Conservation (phyloP, 2,888 invertebrate genomes). For the Rotaria magnacalcarata region DNA sequence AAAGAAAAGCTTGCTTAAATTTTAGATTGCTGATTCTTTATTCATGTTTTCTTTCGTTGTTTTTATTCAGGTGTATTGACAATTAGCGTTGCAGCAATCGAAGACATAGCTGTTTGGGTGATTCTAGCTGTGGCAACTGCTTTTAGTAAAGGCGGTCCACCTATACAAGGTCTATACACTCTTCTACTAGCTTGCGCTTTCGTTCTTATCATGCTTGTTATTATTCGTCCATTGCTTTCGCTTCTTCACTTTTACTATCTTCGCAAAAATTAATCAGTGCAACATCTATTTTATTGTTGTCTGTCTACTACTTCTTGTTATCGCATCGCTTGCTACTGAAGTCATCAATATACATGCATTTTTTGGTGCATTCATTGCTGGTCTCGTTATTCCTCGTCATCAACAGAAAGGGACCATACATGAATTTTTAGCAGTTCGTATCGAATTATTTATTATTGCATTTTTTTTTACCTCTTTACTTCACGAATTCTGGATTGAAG, state of each 20-base stretch:
- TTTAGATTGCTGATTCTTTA: too few species aligned
- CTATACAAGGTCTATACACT: neutral
- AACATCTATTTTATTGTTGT: neutral
- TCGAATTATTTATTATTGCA: too few species aligned
- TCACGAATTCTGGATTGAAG: too few species aligned
- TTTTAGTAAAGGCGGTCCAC: neutral
- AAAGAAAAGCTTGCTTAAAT: too few species aligned
- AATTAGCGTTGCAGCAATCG: constrained; percentile 22
- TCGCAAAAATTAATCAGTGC: neutral
- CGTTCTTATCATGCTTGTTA: neutral
- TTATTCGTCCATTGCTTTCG: neutral
- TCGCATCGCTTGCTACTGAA: neutral
- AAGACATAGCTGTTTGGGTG: constrained; percentile 19
- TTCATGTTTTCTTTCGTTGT: too few species aligned
- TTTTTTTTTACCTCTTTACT: too few species aligned
- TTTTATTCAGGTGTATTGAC: neutral
- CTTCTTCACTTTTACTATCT: neutral
- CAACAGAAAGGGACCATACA: neutral
- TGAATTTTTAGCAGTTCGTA: too few species aligned
- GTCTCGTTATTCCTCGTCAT: neutral
- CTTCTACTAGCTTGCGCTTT: neutral
- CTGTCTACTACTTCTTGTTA: neutral
- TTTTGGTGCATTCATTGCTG: neutral
- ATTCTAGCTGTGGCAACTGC: neutral
- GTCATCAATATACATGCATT: constrained; percentile 3